Evolutionary conservation across 2,113 vertebrate species (phyloP), one percentile per base, ranked within the genome.

Genomic region (Xiphophorus maculatus): DNA sequence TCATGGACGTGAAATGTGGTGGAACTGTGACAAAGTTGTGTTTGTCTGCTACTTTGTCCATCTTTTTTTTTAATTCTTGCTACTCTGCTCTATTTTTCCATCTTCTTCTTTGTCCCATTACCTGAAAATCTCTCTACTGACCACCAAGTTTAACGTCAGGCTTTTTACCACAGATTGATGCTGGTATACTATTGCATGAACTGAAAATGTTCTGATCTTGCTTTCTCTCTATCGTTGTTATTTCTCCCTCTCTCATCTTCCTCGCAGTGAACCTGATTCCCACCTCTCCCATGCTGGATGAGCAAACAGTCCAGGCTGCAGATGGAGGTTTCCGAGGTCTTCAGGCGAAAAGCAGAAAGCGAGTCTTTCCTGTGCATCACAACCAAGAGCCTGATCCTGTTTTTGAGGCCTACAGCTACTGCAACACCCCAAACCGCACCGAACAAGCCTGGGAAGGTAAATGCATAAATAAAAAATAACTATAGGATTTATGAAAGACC

Each of bases 401-500:
- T 28, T 92, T 94, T 1, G 98, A 99, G 88, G 96, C 97, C 10
- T 95, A 89, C 0, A 81, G 94, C 66, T 99, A 99, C 90, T 99
- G 98, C 91, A 99, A 99, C 64, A 88, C 93, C 37, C 98, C 98
- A 5, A 96, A 92, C 54, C 85, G 92, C 81, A 95, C 94, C 0
- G 97, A 99, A 63, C 96, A 91, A 78, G 96, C 96, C 86, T 96
- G 96, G 95, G 98, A 99, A 94, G 98, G 98, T 99, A 58, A 58
- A 54, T 25, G 19, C 19, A 54, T 19, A 54, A 54, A 58, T 10
- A 10, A 58, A 58, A 58, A 25, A 9, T 58, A n/a, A n/a, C 10
- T n/a, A 8, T 58, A 58, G 17, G 17, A 48, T 19, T 48, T 19
- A 19, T 19, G 40, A 42, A 42, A 42, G 44, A 1, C 44, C 17